phyloP scores from a whole-genome alignment of 1,140 invertebrate species.

The Temnothorax nylanderi region DNA sequence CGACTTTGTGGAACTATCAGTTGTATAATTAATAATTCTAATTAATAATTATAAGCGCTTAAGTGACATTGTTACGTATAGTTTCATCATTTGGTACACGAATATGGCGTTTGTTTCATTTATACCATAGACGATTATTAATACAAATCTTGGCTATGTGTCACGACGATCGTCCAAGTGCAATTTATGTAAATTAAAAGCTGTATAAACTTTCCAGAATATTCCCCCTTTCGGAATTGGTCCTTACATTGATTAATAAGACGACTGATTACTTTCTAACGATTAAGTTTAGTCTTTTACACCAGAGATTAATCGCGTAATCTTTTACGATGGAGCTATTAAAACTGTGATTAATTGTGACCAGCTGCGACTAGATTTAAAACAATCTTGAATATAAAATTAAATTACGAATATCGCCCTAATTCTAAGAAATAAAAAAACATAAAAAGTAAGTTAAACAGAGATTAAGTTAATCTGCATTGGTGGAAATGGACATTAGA shows the following conservation, averaged over 20 bases:
- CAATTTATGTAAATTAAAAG: conserved; percentile 12
- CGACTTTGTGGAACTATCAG: background rate
- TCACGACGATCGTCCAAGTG: background rate
- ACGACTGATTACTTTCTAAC: background rate
- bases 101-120: conserved; percentile 13
- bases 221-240: background rate
- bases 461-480: background rate
- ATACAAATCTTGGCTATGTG: background rate
- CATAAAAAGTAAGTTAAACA: background rate
- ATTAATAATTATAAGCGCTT: background rate
- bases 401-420: too few species aligned
- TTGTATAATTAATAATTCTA: conserved; percentile 38
- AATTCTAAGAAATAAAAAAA: too few species aligned
- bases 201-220: background rate
- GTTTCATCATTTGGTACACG: background rate
- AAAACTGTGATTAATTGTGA: background rate
- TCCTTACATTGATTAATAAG: background rate
- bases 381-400: too few species aligned
- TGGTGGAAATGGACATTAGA: background rate
- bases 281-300: background rate
- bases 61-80: conserved; percentile 10
- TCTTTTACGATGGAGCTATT: background rate
- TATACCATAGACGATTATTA: background rate
- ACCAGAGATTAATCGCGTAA: background rate
- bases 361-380: too few species aligned